These are phyloP conservation scores for Mactromeris polynyma DNA, from an alignment of 2,888 invertebrate species.

Conservation along the genomic window DNA sequence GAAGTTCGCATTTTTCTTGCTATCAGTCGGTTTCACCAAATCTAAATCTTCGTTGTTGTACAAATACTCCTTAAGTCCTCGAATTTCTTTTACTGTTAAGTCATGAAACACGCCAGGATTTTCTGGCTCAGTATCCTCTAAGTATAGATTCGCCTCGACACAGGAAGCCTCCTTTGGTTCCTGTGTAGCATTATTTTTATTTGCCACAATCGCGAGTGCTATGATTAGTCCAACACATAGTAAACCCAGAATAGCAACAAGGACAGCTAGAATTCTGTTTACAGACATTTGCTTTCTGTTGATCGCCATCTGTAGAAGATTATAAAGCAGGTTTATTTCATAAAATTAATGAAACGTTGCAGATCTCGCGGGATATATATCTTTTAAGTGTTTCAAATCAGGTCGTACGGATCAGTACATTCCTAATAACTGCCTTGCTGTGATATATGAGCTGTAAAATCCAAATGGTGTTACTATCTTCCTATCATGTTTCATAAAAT, in stretches of 20 bases:
- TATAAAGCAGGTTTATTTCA: neutral
- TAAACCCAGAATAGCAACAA: neutral
- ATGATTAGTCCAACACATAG: constrained; percentile 8
- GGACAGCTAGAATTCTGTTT: neutral
- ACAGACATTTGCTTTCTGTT: neutral
- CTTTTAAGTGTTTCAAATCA: too few species aligned
- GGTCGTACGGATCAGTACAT: too few species aligned
- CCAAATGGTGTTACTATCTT: too few species aligned
- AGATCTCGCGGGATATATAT: too few species aligned
- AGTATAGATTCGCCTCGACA: neutral
- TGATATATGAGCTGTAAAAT: too few species aligned
- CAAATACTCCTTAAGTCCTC: constrained; percentile 59
- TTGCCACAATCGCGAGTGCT: constrained; percentile 15
- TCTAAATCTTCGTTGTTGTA: constrained; percentile 38
- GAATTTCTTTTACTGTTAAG: constrained; percentile 51
- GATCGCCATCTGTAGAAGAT: neutral
- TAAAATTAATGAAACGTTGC: neutral
- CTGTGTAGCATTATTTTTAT: neutral
- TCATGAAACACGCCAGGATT: constrained; percentile 52
- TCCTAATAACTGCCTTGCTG: too few species aligned
- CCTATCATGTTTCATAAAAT: too few species aligned
- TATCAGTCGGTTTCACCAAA: constrained; percentile 46
- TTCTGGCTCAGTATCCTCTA: constrained; percentile 36
- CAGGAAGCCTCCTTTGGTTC: neutral
- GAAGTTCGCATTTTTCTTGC: constrained; percentile 53